Evolutionary conservation across 2,113 vertebrate genomes (phyloP).

Genomic region (Myiopsitta monachus): DNA sequence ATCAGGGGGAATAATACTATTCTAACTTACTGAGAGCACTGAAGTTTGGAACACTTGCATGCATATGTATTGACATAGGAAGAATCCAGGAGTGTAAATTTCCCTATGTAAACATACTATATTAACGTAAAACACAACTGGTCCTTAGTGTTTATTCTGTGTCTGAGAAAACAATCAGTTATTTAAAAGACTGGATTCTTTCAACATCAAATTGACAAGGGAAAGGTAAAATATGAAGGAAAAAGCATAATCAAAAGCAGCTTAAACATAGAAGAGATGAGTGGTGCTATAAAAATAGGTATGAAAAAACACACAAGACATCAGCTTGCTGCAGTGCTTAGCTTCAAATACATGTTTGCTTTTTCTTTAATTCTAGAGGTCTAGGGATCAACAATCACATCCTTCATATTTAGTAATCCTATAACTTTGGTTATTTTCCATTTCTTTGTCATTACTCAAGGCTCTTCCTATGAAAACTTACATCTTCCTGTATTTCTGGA

Average conservation of each 20-base stretch:
- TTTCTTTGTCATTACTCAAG: not conserved
- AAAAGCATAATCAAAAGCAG: not conserved
- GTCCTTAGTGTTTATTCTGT: not conserved
- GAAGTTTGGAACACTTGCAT: not conserved
- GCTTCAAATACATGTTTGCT: accelerated
- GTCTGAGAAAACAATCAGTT: not conserved
- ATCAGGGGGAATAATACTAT: not conserved
- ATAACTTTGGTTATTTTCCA: not conserved
- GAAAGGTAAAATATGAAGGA: not conserved
- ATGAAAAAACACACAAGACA: not conserved
- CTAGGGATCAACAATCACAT: not conserved
- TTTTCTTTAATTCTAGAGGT: not conserved
- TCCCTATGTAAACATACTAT: not conserved
- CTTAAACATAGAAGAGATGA: not conserved
- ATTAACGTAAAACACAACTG: not conserved
- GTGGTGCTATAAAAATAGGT: not conserved
- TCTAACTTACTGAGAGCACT: not conserved
- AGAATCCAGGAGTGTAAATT: not conserved
- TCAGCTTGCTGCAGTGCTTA: not conserved
- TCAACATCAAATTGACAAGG: not conserved
- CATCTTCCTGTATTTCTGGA: not conserved
- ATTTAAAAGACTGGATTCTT: not conserved
- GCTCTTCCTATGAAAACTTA: not conserved
- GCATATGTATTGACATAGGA: not conserved
- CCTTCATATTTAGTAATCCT: not conserved